Evolutionary conservation across 2,888 invertebrate genomes (phyloP), one percentile per base, ranked within the genome.

Genomic region (Nemotelus pantherinus): DNA sequence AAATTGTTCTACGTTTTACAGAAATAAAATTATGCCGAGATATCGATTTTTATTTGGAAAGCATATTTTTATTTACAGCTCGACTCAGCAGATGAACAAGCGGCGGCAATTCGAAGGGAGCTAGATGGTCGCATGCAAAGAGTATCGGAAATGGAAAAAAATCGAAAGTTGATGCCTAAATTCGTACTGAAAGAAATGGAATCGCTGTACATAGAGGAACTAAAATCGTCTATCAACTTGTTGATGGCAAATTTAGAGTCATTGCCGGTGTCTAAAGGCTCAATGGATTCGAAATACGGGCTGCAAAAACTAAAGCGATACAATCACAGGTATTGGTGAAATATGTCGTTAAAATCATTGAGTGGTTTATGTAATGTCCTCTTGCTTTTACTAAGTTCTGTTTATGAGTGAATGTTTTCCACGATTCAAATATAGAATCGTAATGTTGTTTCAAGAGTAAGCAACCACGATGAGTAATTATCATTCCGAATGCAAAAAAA

Each of bases 121-220:
- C 90, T 99, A 82, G 99, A 99, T 88, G 98, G 99, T 81, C 92
- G 99, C 87, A 94, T 99, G 91, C 98, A 98, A 87, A 94, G 94
- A 87, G 96, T 98, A 80, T 94, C 96, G 82, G 97, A 98, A 89
- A 97, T 99, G 95, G 97, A 98, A 88, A 95, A 94, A 92, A 97
- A 98, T 88, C 94, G 97, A 83, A 97, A 97, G 89, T 88, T 98
- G 85, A 97, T 98, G 96, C 99, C 99, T 82, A 98, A 97, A 90
- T 99, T 99, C 90, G 98, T 99, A 81, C 92, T 99, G 83, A 99
- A 99, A 91, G 99, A 99, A 90, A 99, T 99, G 99, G 99, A 99
- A 89, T 96, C 97, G 76, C 91, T 99, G 85, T 99, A 98, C 90
- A 94, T 99, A 85, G 99, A 99, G 90, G 99, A 99, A 89, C 89